These are phyloP conservation scores for Coreius guichenoti DNA, from an alignment of 2,797 vertebrate species.

Conservation along the genomic window DNA sequence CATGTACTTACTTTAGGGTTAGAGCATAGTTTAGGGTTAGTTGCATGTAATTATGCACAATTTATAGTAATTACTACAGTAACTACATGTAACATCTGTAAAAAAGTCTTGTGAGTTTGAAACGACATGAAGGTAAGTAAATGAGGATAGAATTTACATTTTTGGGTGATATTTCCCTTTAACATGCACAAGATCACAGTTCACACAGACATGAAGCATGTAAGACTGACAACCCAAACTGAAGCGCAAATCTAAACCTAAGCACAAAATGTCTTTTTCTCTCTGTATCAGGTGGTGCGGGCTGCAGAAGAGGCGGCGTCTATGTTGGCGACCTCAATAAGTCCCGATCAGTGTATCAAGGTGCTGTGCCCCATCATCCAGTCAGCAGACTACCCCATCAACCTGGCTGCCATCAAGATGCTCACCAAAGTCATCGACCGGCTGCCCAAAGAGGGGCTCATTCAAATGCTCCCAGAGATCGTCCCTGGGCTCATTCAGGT, in stretches of 20 bases:
- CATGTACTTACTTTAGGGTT: too few species aligned
- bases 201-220: neutral
- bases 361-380: conserved; percentile 97
- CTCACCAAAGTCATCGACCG: conserved; percentile 95
- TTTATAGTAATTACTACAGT: too few species aligned
- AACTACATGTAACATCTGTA: too few species aligned
- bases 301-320: conserved; percentile 94
- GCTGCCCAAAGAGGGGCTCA: conserved; percentile 88
- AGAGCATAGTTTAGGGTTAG: too few species aligned
- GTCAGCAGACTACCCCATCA: conserved; percentile 96
- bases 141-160: too few species aligned
- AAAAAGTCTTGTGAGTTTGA: neutral
- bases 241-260: neutral
- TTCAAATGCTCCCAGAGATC: conserved; percentile 89
- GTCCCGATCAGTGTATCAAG: conserved; percentile 96
- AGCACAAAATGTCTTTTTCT: neutral
- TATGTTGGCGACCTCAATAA: conserved; percentile 93
- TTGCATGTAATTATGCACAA: too few species aligned
- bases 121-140: too few species aligned
- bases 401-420: conserved; percentile 98
- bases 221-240: neutral
- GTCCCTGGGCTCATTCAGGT: conserved; percentile 97
- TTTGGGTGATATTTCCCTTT: too few species aligned
- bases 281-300: conserved; percentile 85
- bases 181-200: neutral